Base-by-base conservation (phyloP, 2,113 vertebrate genomes). In the Orthonyx spaldingii region DNA sequence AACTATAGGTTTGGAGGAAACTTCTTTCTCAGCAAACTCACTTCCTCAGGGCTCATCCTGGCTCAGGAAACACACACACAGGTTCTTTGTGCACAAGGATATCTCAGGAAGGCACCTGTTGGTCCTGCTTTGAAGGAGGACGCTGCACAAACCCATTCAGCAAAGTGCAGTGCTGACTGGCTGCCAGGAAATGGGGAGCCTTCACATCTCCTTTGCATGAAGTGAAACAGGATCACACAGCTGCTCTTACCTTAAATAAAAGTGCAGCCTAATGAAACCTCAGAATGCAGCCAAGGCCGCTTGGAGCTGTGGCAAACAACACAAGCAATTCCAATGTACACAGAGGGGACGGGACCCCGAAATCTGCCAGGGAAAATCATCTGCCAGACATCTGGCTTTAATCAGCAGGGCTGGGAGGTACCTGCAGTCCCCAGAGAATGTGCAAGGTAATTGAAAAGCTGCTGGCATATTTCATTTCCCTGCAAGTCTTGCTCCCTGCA, bases 321-420 rank as follows among this genome's bases (percentile, higher is more conserved):
- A 21, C 63, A 18, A 87, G 80, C 0, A 2, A 24, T 7, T 64
- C 86, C 94, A 81, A 35, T 0, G 20, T 6, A 59, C 84, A 78
- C 84, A 59, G 1, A 60, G 60, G 71, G 65, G 52, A 78, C 7
- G 0, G 87, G 70, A 53, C 74, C 63, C 63, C 11, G 6, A 57
- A 1, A 49, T 6, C 39, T 86, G 91, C 55, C 72, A 81, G 79
- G 56, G 61, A 56, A 60, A 77, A 63, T 5, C 88, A 32, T 55
- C 89, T 92, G 91, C 91, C 90, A 89, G 75, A 90, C 83, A 94
- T 81, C 95, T 91, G 86, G 11, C 65, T 52, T 35, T 30, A 22
- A 84, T 86, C 87, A 71, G 68, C 42, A 70, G 30, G 13, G 50
- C 4, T 12, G 47, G 87, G 77, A 95, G 81, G 76, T 68, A 95